Conservation (phyloP, 2,797 vertebrate species). For the Falco novaeseelandiae region DNA sequence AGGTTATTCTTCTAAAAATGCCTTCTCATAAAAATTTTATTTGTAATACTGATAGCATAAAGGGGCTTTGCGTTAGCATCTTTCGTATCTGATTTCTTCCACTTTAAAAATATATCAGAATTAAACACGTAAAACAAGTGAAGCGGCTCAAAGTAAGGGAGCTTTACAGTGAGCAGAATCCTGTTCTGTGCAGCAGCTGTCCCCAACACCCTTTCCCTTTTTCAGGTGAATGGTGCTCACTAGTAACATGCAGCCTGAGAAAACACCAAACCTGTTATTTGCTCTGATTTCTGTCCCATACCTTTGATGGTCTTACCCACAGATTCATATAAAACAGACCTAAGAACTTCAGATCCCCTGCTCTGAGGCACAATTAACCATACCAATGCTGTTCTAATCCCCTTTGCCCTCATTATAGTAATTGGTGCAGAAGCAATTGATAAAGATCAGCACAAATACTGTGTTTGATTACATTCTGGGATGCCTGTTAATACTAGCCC, state of each 20-base stretch:
- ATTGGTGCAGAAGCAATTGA: neutral
- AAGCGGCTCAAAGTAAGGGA: neutral
- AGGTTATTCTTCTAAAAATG: neutral
- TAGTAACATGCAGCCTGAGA: neutral
- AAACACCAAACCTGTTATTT: neutral
- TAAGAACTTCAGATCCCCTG: neutral
- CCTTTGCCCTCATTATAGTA: neutral
- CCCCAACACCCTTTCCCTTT: accelerated
- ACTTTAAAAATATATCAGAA: neutral
- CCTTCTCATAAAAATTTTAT: neutral
- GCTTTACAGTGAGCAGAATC: neutral
- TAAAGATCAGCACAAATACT: neutral
- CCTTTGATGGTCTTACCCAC: neutral
- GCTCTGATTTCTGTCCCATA: neutral
- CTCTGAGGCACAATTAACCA: neutral
- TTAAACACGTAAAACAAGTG: neutral
- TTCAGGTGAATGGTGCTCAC: neutral
- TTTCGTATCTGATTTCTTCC: neutral
- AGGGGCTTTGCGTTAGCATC: neutral
- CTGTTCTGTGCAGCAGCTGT: neutral
- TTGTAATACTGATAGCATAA: neutral
- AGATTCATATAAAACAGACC: neutral
- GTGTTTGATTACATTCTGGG: neutral
- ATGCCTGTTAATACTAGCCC: neutral
- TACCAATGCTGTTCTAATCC: neutral